phyloP scores from a whole-genome alignment of 1,140 invertebrate species.

The Bombus pyrosoma region DNA sequence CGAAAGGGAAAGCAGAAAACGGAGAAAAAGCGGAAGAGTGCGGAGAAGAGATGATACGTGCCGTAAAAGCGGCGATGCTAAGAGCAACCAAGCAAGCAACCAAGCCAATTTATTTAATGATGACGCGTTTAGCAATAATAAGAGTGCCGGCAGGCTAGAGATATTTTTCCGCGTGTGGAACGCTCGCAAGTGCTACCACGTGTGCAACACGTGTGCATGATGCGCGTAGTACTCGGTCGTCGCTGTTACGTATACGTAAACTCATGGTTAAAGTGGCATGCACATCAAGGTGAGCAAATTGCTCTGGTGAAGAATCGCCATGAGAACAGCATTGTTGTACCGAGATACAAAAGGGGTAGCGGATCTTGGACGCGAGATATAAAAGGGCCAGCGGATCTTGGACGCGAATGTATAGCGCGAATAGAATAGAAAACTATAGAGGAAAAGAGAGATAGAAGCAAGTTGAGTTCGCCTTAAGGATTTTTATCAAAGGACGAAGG shows the following conservation, averaged over 20 bases:
- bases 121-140: conserved; percentile 67
- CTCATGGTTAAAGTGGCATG: conserved; percentile 39
- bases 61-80: not conserved
- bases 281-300: conserved; percentile 59
- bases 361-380: no score
- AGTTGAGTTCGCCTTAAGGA: not conserved
- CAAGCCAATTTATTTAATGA: conserved; percentile 66
- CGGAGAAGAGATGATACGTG: not conserved
- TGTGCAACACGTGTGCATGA: conserved; percentile 35
- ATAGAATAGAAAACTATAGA: not conserved
- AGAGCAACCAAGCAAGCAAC: not conserved
- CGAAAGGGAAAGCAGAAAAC: no score
- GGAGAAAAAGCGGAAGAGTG: not conserved
- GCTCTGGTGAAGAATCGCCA: conserved; percentile 41
- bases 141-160: conserved; percentile 45
- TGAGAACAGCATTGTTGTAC: not conserved
- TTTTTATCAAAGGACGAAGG: conserved; percentile 14
- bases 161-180: conserved; percentile 24
- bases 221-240: not conserved
- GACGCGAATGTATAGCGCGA: not conserved
- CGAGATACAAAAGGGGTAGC: no score
- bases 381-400: no score
- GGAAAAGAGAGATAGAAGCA: not conserved
- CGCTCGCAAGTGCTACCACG: conserved; percentile 39
- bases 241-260: conserved; percentile 25